A percentile compares a stretch with the other conserved stretches of the same genome.
phyloP scores from a whole-genome alignment of 1,140 invertebrate genomes.

The Meloidogyne floridensis region DNA sequence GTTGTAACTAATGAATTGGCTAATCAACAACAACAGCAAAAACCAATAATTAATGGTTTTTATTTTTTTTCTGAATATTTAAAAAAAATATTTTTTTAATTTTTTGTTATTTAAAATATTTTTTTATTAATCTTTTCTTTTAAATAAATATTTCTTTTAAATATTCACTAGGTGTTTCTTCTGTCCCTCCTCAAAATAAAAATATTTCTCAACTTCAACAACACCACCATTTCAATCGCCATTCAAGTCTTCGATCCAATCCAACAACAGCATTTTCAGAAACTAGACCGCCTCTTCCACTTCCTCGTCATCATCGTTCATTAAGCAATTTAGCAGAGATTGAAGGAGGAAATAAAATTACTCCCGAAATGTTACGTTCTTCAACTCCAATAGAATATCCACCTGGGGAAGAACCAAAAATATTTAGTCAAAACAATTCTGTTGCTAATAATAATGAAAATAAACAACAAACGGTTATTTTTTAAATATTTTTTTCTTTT shows the following conservation, averaged over 20 bases:
- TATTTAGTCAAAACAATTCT: not conserved
- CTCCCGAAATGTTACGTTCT: constrained; percentile 5
- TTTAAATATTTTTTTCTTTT: too few species aligned
- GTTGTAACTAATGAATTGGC: not conserved
- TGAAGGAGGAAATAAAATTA: constrained; percentile 5
- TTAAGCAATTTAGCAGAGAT: not conserved
- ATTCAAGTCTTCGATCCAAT: constrained; percentile 4
- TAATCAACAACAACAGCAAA: not conserved
- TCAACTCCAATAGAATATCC: constrained; percentile 18
- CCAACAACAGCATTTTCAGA: constrained; percentile 13
- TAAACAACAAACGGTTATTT: not conserved
- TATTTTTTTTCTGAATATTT: too few species aligned
- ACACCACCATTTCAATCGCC: not conserved
- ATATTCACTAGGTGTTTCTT: not conserved
- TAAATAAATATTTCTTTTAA: not conserved
- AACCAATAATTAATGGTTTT: not conserved
- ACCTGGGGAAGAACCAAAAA: constrained; percentile 19
- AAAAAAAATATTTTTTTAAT: too few species aligned
- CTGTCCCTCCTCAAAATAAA: not conserved
- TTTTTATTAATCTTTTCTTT: too few species aligned
- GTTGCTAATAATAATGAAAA: not conserved
- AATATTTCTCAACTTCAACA: not conserved
- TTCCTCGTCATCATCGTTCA: not conserved
- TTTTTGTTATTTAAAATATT: too few species aligned
- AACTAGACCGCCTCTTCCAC: not conserved